A percentile compares a stretch with the other conserved stretches of the same genome.
Conservation (phyloP, 2,888 invertebrate species). For the Orthosia gothica region DNA sequence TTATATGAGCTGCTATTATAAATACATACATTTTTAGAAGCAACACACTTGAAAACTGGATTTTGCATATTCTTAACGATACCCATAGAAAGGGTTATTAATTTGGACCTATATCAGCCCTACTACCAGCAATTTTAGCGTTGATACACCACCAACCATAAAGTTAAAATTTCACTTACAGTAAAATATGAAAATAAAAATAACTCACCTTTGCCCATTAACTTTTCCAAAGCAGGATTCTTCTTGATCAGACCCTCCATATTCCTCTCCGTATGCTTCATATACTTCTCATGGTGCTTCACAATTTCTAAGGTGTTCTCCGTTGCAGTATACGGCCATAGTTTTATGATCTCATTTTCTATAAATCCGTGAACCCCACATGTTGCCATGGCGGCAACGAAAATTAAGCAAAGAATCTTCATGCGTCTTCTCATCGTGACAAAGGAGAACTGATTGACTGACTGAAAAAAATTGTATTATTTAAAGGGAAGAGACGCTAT, state of each 20-base stretch:
- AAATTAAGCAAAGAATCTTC: not conserved
- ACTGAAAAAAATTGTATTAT: not conserved
- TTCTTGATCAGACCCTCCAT: slow-evolving; percentile 26
- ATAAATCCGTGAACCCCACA: not conserved
- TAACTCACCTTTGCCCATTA: slow-evolving; percentile 56
- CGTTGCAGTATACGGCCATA: not conserved
- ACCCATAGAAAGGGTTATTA: no score
- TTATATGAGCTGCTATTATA: no score
- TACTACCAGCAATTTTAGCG: no score
- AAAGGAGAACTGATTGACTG: slow-evolving; percentile 23
- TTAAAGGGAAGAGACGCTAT: slow-evolving; percentile 24
- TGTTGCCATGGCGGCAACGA: slow-evolving; percentile 1
- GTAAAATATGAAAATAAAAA: not conserved
- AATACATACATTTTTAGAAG: no score
- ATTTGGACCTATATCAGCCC: no score
- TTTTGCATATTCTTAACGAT: no score
- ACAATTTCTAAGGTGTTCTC: not conserved
- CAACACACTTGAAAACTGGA: no score
- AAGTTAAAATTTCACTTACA: no score
- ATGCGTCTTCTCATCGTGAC: slow-evolving; percentile 32
- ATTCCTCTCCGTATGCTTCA: slow-evolving; percentile 18
- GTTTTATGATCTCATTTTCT: not conserved
- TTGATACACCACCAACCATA: no score
- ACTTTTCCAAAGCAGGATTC: slow-evolving; percentile 29
- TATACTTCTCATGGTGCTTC: slow-evolving; percentile 13